Evolutionary conservation across 2,113 vertebrate genomes (phyloP), one percentile per base, ranked within the genome.

Genomic region (Dolichotis patagonum): DNA sequence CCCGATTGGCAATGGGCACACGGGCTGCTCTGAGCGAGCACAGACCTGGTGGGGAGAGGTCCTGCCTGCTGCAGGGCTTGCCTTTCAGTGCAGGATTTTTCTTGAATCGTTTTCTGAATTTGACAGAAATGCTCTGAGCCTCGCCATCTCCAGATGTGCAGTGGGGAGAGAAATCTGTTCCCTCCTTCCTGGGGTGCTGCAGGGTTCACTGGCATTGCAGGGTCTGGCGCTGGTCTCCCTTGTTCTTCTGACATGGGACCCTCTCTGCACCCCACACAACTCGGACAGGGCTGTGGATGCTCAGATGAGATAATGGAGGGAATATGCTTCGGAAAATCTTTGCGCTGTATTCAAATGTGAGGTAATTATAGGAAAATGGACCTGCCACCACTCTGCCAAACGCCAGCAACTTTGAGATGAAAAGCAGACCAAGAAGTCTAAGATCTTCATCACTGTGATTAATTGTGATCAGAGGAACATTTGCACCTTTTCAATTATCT

Each of bases 301-400:
- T 95, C 88, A 78, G 96, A 97, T 96, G 95, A 97, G 95, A 97
- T 96, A 97, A 96, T 92, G 93, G 90, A 92, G 90, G 88, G 84
- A 96, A 85, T 78, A 63, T 20, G 90, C 92, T 96, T 95, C 92
- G 96, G 96, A 97, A 97, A 97, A 97, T 97, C 85, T 65, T 94
- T 77, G 94, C 28, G 62, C 54, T 80, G 80, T 54, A 62, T 95
- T 98, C 85, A 93, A 88, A 93, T 92, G 88, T 96, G 97, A 97
- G 92, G 96, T 95, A 96, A 97, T 97, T 85, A 88, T 88, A 95
- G 46, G 85, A 96, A 97, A 83, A 85, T 30, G 32, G 71, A 91
- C 93, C 92, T 95, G 87, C 90, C 71, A 22, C 16, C 24, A 46
- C 17, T 28, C 87, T 97, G 96, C 96, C 96, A 97, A 88, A 97